These are phyloP conservation scores for Agapornis roseicollis DNA, from an alignment of 2,113 vertebrate species.

Conservation along the genomic window DNA sequence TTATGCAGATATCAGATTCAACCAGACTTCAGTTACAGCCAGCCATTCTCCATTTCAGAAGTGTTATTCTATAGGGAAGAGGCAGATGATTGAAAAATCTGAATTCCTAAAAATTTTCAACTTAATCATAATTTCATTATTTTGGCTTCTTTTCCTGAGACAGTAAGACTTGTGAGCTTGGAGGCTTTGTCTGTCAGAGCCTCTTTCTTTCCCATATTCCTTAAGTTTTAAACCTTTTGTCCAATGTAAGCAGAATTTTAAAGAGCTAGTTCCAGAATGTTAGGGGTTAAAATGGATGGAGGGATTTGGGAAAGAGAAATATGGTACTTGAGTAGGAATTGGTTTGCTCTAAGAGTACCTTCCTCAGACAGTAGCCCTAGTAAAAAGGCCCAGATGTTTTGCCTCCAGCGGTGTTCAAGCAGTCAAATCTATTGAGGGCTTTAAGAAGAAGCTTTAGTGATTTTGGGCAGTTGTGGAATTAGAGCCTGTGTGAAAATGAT, in stretches of 20 bases:
- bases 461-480: conserved; percentile 19
- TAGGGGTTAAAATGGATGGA: background rate
- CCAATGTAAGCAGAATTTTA: background rate
- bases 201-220: background rate
- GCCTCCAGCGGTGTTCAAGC: background rate
- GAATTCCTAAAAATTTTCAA: background rate
- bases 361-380: background rate
- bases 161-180: background rate
- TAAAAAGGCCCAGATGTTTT: conserved; percentile 16
- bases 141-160: background rate
- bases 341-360: background rate
- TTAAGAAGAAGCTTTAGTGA: background rate
- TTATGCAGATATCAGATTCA: background rate
- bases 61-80: background rate
- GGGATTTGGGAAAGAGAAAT: background rate
- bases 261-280: background rate
- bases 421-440: background rate
- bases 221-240: background rate
- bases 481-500: background rate
- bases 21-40: background rate
- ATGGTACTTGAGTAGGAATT: background rate
- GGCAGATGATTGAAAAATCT: background rate
- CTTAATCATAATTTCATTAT: background rate
- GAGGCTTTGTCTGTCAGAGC: background rate
- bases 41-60: background rate